Evolutionary conservation across 2,113 vertebrate genomes (phyloP), one percentile per base, ranked within the genome.

Genomic region (Leuciscus idus): DNA sequence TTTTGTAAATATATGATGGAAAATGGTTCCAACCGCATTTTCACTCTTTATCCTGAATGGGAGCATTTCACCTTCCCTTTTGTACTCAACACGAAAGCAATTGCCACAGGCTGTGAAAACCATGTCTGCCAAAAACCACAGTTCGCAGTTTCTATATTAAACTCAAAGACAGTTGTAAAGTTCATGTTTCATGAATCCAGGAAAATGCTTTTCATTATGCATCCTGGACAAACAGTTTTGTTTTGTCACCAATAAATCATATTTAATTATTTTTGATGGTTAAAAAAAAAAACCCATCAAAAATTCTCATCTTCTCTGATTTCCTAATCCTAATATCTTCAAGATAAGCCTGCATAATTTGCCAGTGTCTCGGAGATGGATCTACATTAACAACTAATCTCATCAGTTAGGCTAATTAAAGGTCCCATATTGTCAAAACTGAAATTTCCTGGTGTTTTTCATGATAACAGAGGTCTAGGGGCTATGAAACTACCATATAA

Each of bases 21-120:
- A 64, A 62, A 81, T 28, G 13, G n/a, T 81, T 81, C 15, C n/a
- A 48, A 64, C 15, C n/a, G 48, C 0, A 5, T 36, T 48, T 33
- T 68, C 4, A 15, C 61, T 82, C 39, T 68, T 83, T 70, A 70
- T 52, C 28, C 33, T 70, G 2, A 83, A 55, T 52, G 28, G 8
- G 9, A 81, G 39, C 8, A 66, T 81, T 66, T 66, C 79, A 23
- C 81, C 46, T 52, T 83, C 26, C 81, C 19, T 28, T 83, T 70
- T 81, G 9, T 68, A 70, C 46, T 83, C 28, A n/a, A 15, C 48
- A 52, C 2, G 64, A 83, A 83, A 70, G 28, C 21, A 46, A 70
- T 83, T 55, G 43, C 48, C 46, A 70, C 61, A 55, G 64, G 48
- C 46, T 50, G 19, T 23, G 19, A 82, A 70, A 36, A 8, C 62